phyloP scores from a whole-genome alignment of 2,888 invertebrate genomes.

The Xanthia togata region DNA sequence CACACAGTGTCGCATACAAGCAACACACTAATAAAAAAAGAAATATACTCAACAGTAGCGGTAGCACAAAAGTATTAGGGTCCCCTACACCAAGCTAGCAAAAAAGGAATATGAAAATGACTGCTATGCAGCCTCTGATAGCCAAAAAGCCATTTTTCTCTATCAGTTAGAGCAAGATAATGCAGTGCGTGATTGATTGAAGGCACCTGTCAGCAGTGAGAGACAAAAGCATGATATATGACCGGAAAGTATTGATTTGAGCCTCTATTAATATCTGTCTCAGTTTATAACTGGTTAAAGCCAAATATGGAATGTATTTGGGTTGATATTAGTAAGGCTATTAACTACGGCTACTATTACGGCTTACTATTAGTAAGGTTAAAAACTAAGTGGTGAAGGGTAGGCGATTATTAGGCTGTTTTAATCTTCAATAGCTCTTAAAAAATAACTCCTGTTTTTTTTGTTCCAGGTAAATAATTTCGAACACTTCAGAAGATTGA shows the following conservation, averaged over 20 bases:
- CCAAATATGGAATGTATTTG: not conserved
- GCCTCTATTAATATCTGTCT: slow-evolving; percentile 56
- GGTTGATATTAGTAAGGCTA: not conserved
- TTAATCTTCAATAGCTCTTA: too few relatives aligned
- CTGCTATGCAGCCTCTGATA: slow-evolving; percentile 18
- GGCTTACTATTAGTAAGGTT: too few relatives aligned
- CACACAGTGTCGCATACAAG: not conserved
- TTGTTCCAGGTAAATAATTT: slow-evolving; percentile 56
- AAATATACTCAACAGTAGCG: not conserved
- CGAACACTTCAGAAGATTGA: not conserved
- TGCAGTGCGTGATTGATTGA: slow-evolving; percentile 63
- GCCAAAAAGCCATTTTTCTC: slow-evolving; percentile 41
- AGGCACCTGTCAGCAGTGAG: slow-evolving; percentile 59
- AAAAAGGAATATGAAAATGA: not conserved
- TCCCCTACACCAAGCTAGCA: not conserved
- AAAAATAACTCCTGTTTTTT: not conserved
- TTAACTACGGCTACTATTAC: too few relatives aligned
- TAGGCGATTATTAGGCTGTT: not conserved
- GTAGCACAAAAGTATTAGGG: not conserved
- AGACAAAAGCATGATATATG: slow-evolving; percentile 71
- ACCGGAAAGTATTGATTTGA: slow-evolving; percentile 56
- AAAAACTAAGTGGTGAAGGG: not conserved
- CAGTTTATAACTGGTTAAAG: slow-evolving; percentile 32
- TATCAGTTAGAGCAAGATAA: slow-evolving; percentile 34
- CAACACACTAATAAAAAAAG: not conserved